Evolutionary conservation across 2,888 invertebrate genomes (phyloP).

Genomic region (Imbricaverruca yamaguchii): DNA sequence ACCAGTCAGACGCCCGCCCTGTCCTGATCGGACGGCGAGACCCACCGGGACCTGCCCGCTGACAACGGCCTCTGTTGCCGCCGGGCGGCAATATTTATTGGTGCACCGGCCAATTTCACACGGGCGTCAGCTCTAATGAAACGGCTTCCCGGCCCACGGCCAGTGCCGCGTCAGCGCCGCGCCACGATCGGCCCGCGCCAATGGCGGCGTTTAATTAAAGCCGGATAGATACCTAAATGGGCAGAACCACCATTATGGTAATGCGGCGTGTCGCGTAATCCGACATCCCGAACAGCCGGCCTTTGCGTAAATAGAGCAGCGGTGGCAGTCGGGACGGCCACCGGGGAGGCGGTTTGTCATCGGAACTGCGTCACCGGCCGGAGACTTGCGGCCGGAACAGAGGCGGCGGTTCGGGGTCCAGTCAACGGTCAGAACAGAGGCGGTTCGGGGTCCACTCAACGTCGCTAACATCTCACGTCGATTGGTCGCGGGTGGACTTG

Average conservation of each 20-base stretch:
- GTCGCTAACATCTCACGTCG: no score
- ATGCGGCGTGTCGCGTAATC: background rate
- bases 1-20: no score
- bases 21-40: no score
- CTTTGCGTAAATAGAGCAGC: background rate
- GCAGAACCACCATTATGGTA: conserved; percentile 11
- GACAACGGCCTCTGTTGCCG: background rate
- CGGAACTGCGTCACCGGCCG: no score
- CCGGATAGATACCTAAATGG: conserved; percentile 7
- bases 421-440: no score
- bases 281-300: background rate
- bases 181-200: background rate
- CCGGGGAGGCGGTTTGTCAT: no score
- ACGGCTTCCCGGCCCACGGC: background rate
- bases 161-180: background rate
- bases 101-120: conserved; percentile 2
- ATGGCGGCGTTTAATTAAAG: conserved; percentile 8
- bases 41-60: no score
- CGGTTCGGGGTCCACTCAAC: no score
- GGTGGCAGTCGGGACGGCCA: background rate
- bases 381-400: no score
- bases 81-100: conserved; percentile 1
- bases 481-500: no score
- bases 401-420: no score
- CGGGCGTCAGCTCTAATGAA: background rate